phyloP scores from a whole-genome alignment of 1,140 invertebrate species.

The Drosophila bipectinata region DNA sequence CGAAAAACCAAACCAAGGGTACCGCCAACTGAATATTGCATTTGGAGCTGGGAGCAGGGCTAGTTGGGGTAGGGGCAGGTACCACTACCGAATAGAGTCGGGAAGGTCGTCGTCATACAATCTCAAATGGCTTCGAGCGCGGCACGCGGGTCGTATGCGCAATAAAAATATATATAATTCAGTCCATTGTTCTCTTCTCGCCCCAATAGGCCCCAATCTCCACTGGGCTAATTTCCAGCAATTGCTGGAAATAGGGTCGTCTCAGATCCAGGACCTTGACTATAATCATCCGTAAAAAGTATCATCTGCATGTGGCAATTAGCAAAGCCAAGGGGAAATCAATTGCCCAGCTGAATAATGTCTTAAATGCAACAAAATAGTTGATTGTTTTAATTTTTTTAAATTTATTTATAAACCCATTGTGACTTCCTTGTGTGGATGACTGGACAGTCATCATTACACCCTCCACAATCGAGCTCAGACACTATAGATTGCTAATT shows the following conservation, averaged over 20 bases:
- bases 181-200: not conserved
- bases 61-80: not conserved
- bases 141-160: slow-evolving; percentile 66
- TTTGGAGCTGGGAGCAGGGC: not conserved
- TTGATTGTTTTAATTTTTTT: not conserved
- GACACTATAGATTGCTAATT: slow-evolving; percentile 16
- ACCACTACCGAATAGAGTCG: slow-evolving; percentile 5
- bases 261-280: slow-evolving; percentile 49
- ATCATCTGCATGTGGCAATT: slow-evolving; percentile 42
- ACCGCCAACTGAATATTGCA: slow-evolving; percentile 17
- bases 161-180: slow-evolving; percentile 55
- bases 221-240: slow-evolving; percentile 66
- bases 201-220: not conserved
- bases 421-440: not conserved
- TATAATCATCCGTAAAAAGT: slow-evolving; percentile 35
- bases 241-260: slow-evolving; percentile 35
- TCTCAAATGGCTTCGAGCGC: slow-evolving; percentile 38
- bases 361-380: slow-evolving; percentile 24
- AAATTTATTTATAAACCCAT: not conserved
- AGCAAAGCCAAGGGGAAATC: slow-evolving; percentile 28
- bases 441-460: slow-evolving; percentile 22
- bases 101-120: slow-evolving; percentile 31
- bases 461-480: slow-evolving; percentile 1
- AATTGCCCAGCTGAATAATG: slow-evolving; percentile 20
- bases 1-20: slow-evolving; percentile 14